phyloP scores from a whole-genome alignment of 2,888 invertebrate species.

The Silvanus unidentatus region DNA sequence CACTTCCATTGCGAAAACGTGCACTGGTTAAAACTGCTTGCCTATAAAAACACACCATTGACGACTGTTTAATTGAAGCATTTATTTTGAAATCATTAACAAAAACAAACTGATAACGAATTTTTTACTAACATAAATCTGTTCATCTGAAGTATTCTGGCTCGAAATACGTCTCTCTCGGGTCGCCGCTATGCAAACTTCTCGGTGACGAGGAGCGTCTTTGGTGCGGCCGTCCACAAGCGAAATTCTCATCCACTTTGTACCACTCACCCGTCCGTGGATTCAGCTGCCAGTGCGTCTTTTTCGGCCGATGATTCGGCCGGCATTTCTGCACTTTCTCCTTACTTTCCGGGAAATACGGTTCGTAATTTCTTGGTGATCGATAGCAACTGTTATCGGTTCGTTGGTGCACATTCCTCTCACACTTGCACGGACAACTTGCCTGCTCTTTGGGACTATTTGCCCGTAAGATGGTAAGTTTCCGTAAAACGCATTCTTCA shows the following conservation, averaged over 20 bases:
- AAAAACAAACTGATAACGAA: too few species aligned
- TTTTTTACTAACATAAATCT: too few species aligned
- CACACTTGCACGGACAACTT: slow-evolving; percentile 6
- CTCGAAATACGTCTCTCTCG: too few species aligned
- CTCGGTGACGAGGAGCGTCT: neutral
- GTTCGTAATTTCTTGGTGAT: neutral
- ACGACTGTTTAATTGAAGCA: too few species aligned
- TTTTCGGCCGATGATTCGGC: neutral
- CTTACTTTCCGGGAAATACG: neutral
- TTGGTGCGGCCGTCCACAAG: neutral
- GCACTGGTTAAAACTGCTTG: too few species aligned
- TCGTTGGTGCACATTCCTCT: neutral
- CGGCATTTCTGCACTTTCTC: neutral
- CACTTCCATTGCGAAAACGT: too few species aligned
- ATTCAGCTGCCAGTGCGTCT: slow-evolving; percentile 32
- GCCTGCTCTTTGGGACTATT: slow-evolving; percentile 12
- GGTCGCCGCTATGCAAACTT: too few species aligned
- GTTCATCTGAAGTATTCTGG: too few species aligned
- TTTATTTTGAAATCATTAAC: too few species aligned
- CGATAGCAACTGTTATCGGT: neutral
- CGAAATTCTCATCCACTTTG: slow-evolving; percentile 21
- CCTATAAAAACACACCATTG: too few species aligned
- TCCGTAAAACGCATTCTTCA: slow-evolving; percentile 28
- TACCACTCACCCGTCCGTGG: slow-evolving; percentile 33
- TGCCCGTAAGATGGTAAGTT: slow-evolving; percentile 21